Evolutionary conservation across 2,888 invertebrate genomes (phyloP), one percentile per base, ranked within the genome.

Genomic region (Cacoxenus indagator): DNA sequence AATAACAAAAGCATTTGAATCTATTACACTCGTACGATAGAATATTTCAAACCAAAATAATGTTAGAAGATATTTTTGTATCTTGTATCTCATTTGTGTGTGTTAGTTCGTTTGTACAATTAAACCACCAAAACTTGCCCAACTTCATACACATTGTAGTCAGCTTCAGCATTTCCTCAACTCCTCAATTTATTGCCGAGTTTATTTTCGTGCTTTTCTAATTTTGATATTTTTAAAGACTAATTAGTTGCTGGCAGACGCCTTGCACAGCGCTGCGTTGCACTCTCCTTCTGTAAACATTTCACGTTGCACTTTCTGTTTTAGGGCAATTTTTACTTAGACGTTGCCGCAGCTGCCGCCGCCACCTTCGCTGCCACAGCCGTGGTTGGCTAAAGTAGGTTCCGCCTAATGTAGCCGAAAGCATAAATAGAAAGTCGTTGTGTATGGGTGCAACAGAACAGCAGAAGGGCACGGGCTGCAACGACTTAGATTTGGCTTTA

Each of bases 161-260:
- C n/a, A n/a, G n/a, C 51, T 51, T 48, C 48, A n/a, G 22, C 51
- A 19, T 22, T 9, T 22, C 8, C 26, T 45, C 45, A 62, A 62
- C 43, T 43, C n/a, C n/a, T n/a, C 29, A 65, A 54, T 62, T 51
- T 67, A 61, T 67, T 72, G 29, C 64, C 51, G 55, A 57, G 65
- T 37, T 59, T 82, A 82, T 83, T 82, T 82, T 73, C 70, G 74
- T 71, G 59, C 70, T 73, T 79, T 82, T 82, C 84, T 79, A 82
- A 84, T 75, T 82, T 77, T 84, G 82, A 77, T 77, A 71, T 82
- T 83, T 82, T 76, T 78, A 83, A 83, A 83, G 81, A 74, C 83
- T 81, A 82, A 82, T 82, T 82, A 82, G 79, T 76, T 78, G 72
- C 64, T 61, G 43, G 43, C 61, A 45, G 61, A 43, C 37, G 61